phyloP scores from a whole-genome alignment of 2,888 invertebrate species.

The Cephus spinipes region DNA sequence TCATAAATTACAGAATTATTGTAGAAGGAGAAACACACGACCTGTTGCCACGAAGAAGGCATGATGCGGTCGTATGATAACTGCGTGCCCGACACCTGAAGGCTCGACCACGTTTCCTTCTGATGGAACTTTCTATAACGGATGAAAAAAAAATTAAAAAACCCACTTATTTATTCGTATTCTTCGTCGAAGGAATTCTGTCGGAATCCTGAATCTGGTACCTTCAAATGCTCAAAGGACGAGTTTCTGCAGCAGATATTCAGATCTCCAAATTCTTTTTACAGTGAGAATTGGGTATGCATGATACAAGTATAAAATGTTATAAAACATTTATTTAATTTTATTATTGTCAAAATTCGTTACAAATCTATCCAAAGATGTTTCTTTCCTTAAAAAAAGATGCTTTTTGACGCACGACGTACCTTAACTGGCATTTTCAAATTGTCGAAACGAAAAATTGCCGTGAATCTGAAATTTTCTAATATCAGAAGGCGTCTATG shows the following conservation, averaged over 20 bases:
- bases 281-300: background rate
- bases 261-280: background rate
- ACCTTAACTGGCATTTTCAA: background rate
- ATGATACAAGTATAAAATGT: background rate
- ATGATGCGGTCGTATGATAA: constrained; percentile 39
- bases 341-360: background rate
- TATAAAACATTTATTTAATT: background rate
- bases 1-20: constrained; percentile 28
- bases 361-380: background rate
- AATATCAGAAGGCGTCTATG: background rate
- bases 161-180: background rate
- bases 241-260: background rate
- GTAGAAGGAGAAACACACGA: background rate
- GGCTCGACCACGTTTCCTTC: constrained; percentile 23
- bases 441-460: background rate
- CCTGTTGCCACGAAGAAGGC: constrained; percentile 4
- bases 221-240: background rate
- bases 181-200: background rate
- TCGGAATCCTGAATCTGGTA: background rate
- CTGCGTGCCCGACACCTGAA: constrained; percentile 28
- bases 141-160: background rate
- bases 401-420: background rate
- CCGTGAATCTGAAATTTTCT: background rate
- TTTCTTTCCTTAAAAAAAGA: background rate
- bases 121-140: background rate